phyloP scores from a whole-genome alignment of 2,113 vertebrate species.

The Synodontis membranacea region DNA sequence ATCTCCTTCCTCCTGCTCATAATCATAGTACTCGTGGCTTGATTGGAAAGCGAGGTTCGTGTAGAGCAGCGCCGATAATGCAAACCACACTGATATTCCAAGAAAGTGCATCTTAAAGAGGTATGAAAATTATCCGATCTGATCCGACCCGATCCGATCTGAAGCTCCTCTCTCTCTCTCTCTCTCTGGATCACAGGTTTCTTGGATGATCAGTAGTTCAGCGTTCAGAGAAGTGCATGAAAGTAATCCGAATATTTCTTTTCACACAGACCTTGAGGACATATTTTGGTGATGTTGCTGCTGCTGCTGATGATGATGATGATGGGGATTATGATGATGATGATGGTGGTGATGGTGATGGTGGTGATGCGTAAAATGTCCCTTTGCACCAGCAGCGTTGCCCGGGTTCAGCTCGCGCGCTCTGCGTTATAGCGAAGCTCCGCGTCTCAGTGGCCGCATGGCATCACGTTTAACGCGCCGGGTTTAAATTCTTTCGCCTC shows the following conservation, averaged over 20 bases:
- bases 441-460: not conserved
- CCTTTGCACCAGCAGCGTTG: not conserved
- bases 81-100: conserved; percentile 67
- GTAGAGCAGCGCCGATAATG: conserved; percentile 61
- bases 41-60: conserved; percentile 66
- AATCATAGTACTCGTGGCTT: conserved; percentile 65
- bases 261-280: not conserved
- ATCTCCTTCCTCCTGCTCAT: conserved; percentile 67
- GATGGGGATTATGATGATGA: not conserved
- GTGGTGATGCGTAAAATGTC: not conserved
- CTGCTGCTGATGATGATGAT: not conserved
- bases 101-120: conserved; percentile 68
- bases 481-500: too few relatives aligned
- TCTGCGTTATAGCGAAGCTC: not conserved
- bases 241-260: conserved; percentile 19
- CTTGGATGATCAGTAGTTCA: conserved; percentile 4
- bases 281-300: not conserved
- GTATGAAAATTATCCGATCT: not conserved
- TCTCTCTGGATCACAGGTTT: not conserved
- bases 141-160: not conserved
- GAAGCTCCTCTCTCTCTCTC: not conserved
- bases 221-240: not conserved
- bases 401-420: not conserved
- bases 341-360: not conserved
- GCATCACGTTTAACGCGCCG: not conserved